Percentiles rank a stretch among this genome's conserved stretches.
Evolutionary conservation across 2,113 vertebrate species (phyloP).

Genomic region (Lophius piscatorius): DNA sequence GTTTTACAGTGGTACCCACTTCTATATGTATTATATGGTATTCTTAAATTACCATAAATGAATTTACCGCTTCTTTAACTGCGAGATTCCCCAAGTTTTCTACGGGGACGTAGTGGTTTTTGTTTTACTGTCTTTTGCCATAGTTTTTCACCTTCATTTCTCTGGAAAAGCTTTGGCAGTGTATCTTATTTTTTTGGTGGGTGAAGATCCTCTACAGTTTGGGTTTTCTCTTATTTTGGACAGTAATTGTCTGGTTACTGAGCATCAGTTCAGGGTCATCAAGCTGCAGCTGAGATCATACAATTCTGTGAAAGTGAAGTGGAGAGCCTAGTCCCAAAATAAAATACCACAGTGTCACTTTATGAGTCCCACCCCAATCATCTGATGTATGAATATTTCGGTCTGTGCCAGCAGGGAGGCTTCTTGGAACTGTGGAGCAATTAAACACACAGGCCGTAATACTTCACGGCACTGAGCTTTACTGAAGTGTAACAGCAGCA

Average conservation of each 20-base stretch:
- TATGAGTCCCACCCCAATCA: constrained; percentile 16
- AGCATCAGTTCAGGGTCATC: constrained; percentile 1
- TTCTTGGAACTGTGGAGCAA: constrained; percentile 57
- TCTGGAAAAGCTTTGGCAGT: background rate
- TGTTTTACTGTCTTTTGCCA: no score
- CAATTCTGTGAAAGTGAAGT: constrained; percentile 9
- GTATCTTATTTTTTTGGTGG: no score
- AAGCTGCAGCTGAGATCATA: constrained; percentile 1
- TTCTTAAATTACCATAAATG: no score
- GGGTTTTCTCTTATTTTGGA: background rate
- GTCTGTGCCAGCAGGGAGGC: constrained; percentile 42
- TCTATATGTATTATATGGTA: no score
- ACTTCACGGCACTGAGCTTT: constrained; percentile 28
- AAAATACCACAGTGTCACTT: constrained; percentile 20
- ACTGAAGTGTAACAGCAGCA: constrained; percentile 37
- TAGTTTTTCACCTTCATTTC: background rate
- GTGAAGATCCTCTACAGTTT: background rate
- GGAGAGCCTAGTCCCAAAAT: constrained; percentile 4
- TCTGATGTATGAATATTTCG: constrained; percentile 31
- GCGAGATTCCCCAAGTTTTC: no score
- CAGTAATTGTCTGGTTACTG: background rate
- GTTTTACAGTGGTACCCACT: no score
- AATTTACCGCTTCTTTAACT: no score
- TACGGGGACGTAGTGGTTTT: no score
- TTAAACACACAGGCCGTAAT: constrained; percentile 55